Evolutionary conservation across 2,797 vertebrate genomes (phyloP), one percentile per base, ranked within the genome.

Genomic region (Dendrocincla tyrannina): DNA sequence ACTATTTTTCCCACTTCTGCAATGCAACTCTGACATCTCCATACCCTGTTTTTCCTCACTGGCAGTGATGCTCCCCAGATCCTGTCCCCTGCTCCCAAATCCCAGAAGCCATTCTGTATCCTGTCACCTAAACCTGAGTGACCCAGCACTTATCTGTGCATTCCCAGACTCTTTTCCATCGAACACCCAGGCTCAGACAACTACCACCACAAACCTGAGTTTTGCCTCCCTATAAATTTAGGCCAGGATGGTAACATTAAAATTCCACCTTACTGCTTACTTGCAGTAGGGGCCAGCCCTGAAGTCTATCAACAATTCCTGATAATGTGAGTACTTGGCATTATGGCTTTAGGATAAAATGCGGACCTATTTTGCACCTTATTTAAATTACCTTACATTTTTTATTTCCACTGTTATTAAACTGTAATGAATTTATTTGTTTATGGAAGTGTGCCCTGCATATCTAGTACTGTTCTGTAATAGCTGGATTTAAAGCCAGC

Each of bases 361-460:
- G 88, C 4, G 9, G 28, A 42, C 73, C 75, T 80, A 67, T 49
- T 94, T 79, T 87, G 33, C 64, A 67, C 50, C 50, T 92, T 77
- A 86, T 93, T 95, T 74, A 91, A 85, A 95, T 92, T 64, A 77
- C 67, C 53, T 92, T 59, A 83, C n/a, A 13, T 42, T 72, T 86
- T 78, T 92, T 78, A 80, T 84, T 93, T 91, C 66, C 50, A 17
- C 46, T 63, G 46, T 73, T 93, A 92, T 66, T 85, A 93, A 93
- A 91, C 14, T 63, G 46, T 33, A 95, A 85, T 86, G 69, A 88
- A 91, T 92, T 85, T 89, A 93, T 95, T 93, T 97, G 95, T 91
- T 92, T 90, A 69, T 77, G 76, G 75, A 93, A 91, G 73, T 30
- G 39, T 75, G 82, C 68, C 44, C n/a, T 72, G 82, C 89, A 58